A percentile compares a stretch with the other conserved stretches of the same genome.
These are phyloP conservation scores for Harpalus rubripes DNA, from an alignment of 2,888 invertebrate species.

Conservation along the genomic window DNA sequence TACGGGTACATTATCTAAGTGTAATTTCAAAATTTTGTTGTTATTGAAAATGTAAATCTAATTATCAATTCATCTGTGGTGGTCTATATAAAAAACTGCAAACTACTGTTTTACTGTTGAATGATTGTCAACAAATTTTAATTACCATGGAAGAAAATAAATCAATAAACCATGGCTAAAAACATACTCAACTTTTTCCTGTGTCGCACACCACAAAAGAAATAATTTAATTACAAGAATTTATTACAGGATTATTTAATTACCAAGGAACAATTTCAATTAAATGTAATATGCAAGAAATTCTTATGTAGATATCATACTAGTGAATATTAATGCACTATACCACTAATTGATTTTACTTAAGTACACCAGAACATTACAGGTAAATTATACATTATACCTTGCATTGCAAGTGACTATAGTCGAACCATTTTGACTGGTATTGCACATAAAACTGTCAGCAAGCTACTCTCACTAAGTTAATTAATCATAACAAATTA, in stretches of 20 bases:
- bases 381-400: background rate
- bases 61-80: no score
- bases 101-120: background rate
- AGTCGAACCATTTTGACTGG: slow-evolving; percentile 30
- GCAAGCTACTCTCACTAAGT: slow-evolving; percentile 41
- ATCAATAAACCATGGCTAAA: background rate
- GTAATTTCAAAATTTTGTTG: no score
- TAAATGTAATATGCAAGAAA: background rate
- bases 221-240: slow-evolving; percentile 1
- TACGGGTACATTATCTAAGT: no score
- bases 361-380: slow-evolving; percentile 5
- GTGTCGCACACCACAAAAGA: background rate
- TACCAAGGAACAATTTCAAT: background rate
- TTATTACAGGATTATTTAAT: slow-evolving; percentile 6
- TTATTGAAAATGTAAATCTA: no score
- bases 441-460: slow-evolving; percentile 63
- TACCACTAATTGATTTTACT: background rate
- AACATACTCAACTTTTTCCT: background rate
- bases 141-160: slow-evolving; percentile 8
- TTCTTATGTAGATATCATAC: background rate
- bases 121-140: slow-evolving; percentile 7
- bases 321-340: background rate
- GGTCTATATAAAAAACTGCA: background rate
- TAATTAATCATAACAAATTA: slow-evolving; percentile 53
- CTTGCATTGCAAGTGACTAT: slow-evolving; percentile 13